phyloP scores from a whole-genome alignment of 2,797 vertebrate genomes.

The Clarias platycephalus region DNA sequence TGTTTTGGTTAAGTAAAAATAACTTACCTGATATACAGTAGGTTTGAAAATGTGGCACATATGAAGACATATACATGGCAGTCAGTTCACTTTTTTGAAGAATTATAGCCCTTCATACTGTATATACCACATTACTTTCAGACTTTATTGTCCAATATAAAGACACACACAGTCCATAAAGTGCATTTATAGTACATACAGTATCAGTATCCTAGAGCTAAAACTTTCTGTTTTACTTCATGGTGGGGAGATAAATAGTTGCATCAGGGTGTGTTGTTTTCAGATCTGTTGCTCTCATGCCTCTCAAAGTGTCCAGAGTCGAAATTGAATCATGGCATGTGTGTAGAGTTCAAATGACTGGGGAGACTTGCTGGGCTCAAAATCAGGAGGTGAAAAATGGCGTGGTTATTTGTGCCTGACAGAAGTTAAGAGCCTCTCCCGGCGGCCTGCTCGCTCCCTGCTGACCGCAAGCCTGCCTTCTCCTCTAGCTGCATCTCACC shows the following conservation, averaged over 20 bases:
- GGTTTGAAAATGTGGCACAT: too few relatives aligned
- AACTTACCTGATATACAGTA: too few relatives aligned
- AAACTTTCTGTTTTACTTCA: slow-evolving; percentile 19
- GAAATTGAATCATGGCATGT: slow-evolving; percentile 76
- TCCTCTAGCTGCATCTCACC: slow-evolving; percentile 77
- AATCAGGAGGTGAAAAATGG: slow-evolving; percentile 82
- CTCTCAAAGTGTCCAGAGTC: slow-evolving; percentile 63
- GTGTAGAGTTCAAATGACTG: slow-evolving; percentile 78
- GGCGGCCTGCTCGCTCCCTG: slow-evolving; percentile 72
- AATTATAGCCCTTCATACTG: too few relatives aligned
- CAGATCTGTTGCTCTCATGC: slow-evolving; percentile 53
- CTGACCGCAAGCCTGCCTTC: slow-evolving; percentile 76
- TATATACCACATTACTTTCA: background rate
- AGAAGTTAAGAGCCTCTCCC: slow-evolving; percentile 86
- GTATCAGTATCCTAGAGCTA: background rate
- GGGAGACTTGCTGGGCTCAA: slow-evolving; percentile 79
- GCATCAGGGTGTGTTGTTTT: slow-evolving; percentile 49
- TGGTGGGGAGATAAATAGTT: slow-evolving; percentile 4
- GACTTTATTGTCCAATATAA: background rate
- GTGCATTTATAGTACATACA: background rate
- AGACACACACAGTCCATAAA: background rate
- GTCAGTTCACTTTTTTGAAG: too few relatives aligned
- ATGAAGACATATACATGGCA: too few relatives aligned
- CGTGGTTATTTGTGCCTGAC: slow-evolving; percentile 83
- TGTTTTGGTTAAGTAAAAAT: too few relatives aligned